Conservation (phyloP, 1,140 invertebrate species). For the Temnothorax nylanderi region DNA sequence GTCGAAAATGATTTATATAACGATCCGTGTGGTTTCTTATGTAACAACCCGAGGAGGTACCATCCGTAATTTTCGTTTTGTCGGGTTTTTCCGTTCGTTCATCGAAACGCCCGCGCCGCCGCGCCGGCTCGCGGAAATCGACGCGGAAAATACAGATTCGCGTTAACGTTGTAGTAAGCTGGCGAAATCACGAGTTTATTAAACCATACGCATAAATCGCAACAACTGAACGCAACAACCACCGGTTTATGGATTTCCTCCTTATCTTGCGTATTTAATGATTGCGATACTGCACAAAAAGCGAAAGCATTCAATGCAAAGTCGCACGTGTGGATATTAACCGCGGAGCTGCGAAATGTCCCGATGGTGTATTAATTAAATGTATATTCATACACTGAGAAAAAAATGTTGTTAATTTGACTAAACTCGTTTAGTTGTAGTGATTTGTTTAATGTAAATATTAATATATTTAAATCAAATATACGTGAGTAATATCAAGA, state of each 20-base stretch:
- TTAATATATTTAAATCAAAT: too few species aligned
- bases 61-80: slow-evolving; percentile 33
- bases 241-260: neutral
- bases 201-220: neutral
- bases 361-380: neutral
- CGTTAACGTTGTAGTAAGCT: neutral
- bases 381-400: too few species aligned
- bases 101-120: neutral
- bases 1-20: slow-evolving; percentile 49
- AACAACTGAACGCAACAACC: neutral
- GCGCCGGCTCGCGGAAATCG: neutral
- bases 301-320: neutral
- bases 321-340: neutral
- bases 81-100: slow-evolving; percentile 20
- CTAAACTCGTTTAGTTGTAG: too few species aligned
- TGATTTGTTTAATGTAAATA: too few species aligned
- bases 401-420: too few species aligned
- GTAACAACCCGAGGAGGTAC: neutral
- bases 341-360: neutral
- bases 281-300: neutral
- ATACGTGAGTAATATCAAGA: too few species aligned
- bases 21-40: slow-evolving; percentile 16
- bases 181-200: slow-evolving; percentile 1
- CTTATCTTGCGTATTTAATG: slow-evolving; percentile 8
- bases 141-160: neutral